Percentiles rank a stretch among this genome's conserved stretches.
Conservation (phyloP, 2,888 invertebrate species). For the Archips crataeganus region DNA sequence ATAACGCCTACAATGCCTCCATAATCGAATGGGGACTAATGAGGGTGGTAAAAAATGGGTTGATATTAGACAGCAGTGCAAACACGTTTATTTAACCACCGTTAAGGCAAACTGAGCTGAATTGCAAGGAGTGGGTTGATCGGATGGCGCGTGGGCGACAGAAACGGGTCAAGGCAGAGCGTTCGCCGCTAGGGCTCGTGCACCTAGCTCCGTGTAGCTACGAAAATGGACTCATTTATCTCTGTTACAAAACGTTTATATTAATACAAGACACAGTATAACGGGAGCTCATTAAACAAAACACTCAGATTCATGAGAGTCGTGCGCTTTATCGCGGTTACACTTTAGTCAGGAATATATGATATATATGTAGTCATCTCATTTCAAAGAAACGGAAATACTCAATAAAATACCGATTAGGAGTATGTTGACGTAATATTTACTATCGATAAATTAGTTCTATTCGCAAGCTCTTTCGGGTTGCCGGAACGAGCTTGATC, state of each 20-base stretch:
- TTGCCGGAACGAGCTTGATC: not conserved
- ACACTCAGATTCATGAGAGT: not conserved
- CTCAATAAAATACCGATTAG: not conserved
- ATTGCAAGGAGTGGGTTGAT: slow-evolving; percentile 10
- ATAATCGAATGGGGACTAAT: not conserved
- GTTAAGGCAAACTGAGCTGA: slow-evolving; percentile 5
- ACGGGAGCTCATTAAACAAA: not conserved
- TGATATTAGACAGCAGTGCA: slow-evolving; percentile 1
- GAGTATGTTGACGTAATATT: not conserved
- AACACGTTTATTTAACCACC: slow-evolving; percentile 8
- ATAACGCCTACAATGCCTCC: not conserved
- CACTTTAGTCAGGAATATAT: not conserved
- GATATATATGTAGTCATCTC: too few relatives aligned
- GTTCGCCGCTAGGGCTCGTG: slow-evolving; percentile 7
- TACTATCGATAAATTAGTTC: not conserved
- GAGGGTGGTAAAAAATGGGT: not conserved
- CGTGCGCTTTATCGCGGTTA: not conserved
- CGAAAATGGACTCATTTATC: too few relatives aligned
- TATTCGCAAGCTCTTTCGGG: not conserved
- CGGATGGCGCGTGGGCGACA: slow-evolving; percentile 3
- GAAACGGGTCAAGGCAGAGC: slow-evolving; percentile 21
- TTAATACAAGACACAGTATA: not conserved
- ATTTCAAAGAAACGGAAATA: not conserved
- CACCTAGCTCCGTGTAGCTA: not conserved
- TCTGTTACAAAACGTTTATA: not conserved